Percentiles rank a stretch among this genome's conserved stretches.
Evolutionary conservation across 2,888 invertebrate species (phyloP).

Genomic region (Aquatica leii): DNA sequence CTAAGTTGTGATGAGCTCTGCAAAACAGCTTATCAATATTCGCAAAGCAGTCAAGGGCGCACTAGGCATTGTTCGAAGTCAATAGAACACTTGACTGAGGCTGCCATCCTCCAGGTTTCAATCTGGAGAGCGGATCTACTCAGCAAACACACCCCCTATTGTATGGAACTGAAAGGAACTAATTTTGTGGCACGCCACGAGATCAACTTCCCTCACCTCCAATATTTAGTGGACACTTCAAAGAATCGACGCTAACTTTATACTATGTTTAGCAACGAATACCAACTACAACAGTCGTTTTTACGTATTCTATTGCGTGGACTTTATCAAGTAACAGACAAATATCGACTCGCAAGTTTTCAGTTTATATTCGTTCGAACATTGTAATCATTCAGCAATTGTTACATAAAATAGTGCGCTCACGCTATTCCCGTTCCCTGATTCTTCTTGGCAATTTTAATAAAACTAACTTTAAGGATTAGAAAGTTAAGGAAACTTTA

Average conservation of each 20-base stretch:
- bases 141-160: slow-evolving; percentile 47
- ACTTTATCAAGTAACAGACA: no score
- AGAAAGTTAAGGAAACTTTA: no score
- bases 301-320: no score
- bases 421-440: no score
- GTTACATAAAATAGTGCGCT: no score
- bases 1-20: slow-evolving; percentile 47
- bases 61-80: slow-evolving; percentile 48
- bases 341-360: no score
- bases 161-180: slow-evolving; percentile 49
- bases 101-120: slow-evolving; percentile 51
- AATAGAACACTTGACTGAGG: slow-evolving; percentile 52
- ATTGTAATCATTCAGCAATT: no score
- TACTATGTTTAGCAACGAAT: slow-evolving; percentile 40
- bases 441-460: no score
- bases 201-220: slow-evolving; percentile 46
- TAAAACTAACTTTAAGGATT: no score
- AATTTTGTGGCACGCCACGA: slow-evolving; percentile 49
- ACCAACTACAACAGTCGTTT: no score
- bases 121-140: slow-evolving; percentile 48
- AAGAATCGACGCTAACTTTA: slow-evolving; percentile 31
- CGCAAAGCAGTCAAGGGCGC: slow-evolving; percentile 49
- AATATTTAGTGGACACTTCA: slow-evolving; percentile 39
- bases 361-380: no score
- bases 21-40: slow-evolving; percentile 54